Evolutionary conservation across 1,140 invertebrate species (phyloP).

Genomic region (Drosophila quadrilineata): DNA sequence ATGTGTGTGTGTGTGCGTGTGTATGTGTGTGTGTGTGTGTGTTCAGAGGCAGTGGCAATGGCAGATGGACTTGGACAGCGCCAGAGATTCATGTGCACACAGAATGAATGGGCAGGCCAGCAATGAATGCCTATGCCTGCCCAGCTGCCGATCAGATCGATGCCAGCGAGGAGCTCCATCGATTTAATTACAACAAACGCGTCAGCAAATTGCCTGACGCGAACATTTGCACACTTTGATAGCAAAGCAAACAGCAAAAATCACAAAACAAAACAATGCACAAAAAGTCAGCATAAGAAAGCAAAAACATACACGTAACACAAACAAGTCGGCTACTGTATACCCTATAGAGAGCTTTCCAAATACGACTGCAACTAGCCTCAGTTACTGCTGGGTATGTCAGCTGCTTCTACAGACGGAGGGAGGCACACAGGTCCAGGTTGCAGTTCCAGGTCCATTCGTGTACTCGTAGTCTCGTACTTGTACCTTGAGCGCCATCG

Average conservation of each 20-base stretch:
- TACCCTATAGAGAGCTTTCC: background rate
- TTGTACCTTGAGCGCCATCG: slow-evolving; percentile 76
- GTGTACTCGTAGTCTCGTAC: slow-evolving; percentile 43
- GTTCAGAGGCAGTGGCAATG: too few relatives aligned
- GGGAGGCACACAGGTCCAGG: background rate
- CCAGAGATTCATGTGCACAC: slow-evolving; percentile 58
- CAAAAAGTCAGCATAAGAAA: slow-evolving; percentile 20
- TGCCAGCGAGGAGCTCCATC: slow-evolving; percentile 65
- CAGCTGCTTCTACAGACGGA: background rate
- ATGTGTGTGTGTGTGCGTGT: background rate
- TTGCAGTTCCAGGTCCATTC: slow-evolving; percentile 43
- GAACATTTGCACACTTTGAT: slow-evolving; percentile 76
- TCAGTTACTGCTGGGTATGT: too few relatives aligned
- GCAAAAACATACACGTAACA: background rate
- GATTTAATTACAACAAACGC: slow-evolving; percentile 80
- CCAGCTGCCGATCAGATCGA: slow-evolving; percentile 67
- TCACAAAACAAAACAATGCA: slow-evolving; percentile 18
- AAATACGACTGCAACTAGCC: too few relatives aligned
- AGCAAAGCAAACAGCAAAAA: slow-evolving; percentile 60
- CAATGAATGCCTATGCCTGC: background rate
- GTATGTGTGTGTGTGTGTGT: slow-evolving; percentile 2
- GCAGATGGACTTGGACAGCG: slow-evolving; percentile 49
- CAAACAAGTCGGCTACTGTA: too few relatives aligned
- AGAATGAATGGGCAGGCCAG: slow-evolving; percentile 57
- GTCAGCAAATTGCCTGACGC: slow-evolving; percentile 79